These are phyloP conservation scores for Nomia melanderi DNA, from an alignment of 1,140 invertebrate species.

Conservation along the genomic window DNA sequence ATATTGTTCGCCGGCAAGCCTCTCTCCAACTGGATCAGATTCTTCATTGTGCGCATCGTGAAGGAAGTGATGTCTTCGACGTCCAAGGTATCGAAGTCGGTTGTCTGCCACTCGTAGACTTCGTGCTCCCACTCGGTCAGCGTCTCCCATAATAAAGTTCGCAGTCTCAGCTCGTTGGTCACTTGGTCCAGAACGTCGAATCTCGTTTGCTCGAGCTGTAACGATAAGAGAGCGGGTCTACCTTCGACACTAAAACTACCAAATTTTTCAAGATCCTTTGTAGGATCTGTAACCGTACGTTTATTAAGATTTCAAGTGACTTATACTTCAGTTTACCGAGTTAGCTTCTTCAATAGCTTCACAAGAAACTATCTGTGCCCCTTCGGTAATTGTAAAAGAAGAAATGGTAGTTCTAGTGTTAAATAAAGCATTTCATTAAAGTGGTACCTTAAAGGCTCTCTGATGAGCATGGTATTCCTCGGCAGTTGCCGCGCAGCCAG, in stretches of 20 bases:
- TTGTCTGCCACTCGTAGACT: constrained; percentile 83
- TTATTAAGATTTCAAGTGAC: no score
- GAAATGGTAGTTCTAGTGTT: no score
- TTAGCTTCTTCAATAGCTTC: no score
- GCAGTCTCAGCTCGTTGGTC: constrained; percentile 88
- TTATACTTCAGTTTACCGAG: no score
- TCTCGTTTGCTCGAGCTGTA: constrained; percentile 87
- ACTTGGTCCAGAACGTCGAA: constrained; percentile 90
- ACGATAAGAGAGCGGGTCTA: not conserved
- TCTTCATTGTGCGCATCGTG: constrained; percentile 86
- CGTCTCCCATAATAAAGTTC: constrained; percentile 89
- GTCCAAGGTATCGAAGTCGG: constrained; percentile 86
- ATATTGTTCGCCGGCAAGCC: constrained; percentile 89
- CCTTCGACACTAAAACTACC: no score
- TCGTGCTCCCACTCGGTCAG: constrained; percentile 86
- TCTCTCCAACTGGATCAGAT: constrained; percentile 88
- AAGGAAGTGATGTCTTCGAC: constrained; percentile 87
- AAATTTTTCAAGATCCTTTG: no score
- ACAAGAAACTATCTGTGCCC: no score
- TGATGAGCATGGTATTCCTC: constrained; percentile 87
- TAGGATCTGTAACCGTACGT: no score
- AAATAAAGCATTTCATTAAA: no score
- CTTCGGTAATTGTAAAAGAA: no score
- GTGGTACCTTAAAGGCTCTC: constrained; percentile 85
- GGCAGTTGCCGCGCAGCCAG: constrained; percentile 83